Base-by-base conservation (phyloP, 2,888 invertebrate genomes). In the Matsumyia berberina region DNA sequence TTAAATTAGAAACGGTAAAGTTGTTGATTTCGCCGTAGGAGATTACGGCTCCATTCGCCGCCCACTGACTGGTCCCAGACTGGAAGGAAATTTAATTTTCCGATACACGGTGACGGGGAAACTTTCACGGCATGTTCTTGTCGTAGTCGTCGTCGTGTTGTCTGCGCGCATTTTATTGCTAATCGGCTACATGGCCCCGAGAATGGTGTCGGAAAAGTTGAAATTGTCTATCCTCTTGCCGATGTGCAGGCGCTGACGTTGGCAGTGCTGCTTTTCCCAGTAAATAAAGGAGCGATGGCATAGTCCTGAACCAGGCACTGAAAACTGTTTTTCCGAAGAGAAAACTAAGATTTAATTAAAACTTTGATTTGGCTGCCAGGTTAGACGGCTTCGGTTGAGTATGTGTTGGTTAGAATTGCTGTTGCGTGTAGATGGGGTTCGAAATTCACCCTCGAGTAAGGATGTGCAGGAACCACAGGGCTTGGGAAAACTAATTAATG, bases 291-390 rank as follows among this genome's bases (percentile, higher is more conserved):
- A 17, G 19, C 4, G 1, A 12, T n/a, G 4, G 7, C 7, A 6
- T 11, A 17, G 17, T 3, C 19, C 8, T 4, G 15, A 57, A 29
- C 42, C 39, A 57, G 37, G 57, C 62, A 37, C 29, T 49, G 78
- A 62, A 55, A 62, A 62, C 62, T 55, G 62, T 77, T 60, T 77
- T 55, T 37, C 5, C 33, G 15, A 37, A 17, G n/a, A 42, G 55
- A 29, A 70, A 62, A 64, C 46, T 70, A 11, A 78, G 70, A 70
- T 78, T 78, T 78, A 78, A 78, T 78, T 78, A 78, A 78, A 78
- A 70, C 55, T 70, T 78, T 70, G 62, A 70, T 70, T 78, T 42
- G 19, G 37, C 49, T 53, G 19, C 8, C 31, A 11, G 29, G 37
- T 24, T 29, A 9, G 19, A 33, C n/a, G 60, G 37, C n/a, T 31